These are phyloP conservation scores for Amphiura filiformis DNA, from an alignment of 35 echinoderm and acorn worm species.

Conservation along the genomic window DNA sequence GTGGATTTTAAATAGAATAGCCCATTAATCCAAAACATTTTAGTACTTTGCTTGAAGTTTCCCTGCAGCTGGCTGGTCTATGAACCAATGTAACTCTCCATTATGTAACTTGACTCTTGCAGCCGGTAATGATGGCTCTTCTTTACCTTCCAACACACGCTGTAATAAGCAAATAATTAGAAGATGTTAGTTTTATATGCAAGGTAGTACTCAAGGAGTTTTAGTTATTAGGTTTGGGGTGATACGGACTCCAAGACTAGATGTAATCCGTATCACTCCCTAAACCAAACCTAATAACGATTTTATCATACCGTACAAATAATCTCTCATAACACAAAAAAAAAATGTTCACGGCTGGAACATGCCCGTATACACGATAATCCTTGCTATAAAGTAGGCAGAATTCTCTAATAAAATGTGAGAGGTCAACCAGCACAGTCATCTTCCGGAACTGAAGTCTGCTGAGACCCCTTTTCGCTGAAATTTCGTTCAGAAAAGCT, in stretches of 20 bases:
- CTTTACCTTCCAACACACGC: slow-evolving; percentile 87
- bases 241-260: no score
- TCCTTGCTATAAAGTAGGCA: neutral
- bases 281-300: no score
- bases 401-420: no score
- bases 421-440: no score
- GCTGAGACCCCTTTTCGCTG: no score
- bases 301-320: no score
- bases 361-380: neutral
- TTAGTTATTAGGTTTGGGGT: neutral
- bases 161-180: slow-evolving; percentile 12
- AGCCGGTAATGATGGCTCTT: slow-evolving; percentile 65
- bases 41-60: slow-evolving; percentile 70
- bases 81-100: slow-evolving; percentile 90
- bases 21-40: no score
- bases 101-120: slow-evolving; percentile 68
- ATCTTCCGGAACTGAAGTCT: no score
- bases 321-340: neutral
- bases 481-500: no score
- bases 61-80: slow-evolving; percentile 73
- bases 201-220: neutral
- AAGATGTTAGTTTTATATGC: neutral
- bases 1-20: no score
- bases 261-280: no score
- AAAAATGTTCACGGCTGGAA: neutral